Evolutionary conservation across 1,140 invertebrate genomes (phyloP).

Genomic region (Drosophila kanapiae): DNA sequence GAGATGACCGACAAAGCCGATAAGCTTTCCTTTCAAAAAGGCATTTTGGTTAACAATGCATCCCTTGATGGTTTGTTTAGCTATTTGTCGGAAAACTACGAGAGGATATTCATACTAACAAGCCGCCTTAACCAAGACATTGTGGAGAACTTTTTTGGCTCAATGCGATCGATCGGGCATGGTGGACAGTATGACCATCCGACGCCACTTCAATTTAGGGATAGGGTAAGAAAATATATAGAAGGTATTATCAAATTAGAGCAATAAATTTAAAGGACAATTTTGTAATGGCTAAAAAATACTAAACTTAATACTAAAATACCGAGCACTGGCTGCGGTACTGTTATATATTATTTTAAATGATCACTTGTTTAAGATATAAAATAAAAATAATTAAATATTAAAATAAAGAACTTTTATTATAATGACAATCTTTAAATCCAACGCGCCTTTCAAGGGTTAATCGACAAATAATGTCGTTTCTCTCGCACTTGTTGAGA

Average conservation of each 20-base stretch:
- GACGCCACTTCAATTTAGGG: constrained; percentile 4
- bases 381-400: constrained; percentile 3
- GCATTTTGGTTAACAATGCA: constrained; percentile 1
- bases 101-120: neutral
- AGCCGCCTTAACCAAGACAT: neutral
- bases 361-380: no score
- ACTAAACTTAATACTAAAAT: neutral
- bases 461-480: neutral
- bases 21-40: constrained; percentile 18
- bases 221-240: constrained; percentile 1
- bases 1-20: constrained; percentile 3
- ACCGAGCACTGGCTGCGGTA: neutral
- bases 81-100: neutral
- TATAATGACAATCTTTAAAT: neutral
- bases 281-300: neutral
- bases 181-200: constrained; percentile 8
- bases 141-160: neutral
- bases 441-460: neutral
- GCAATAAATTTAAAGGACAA: neutral
- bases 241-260: neutral
- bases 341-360: neutral
- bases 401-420: neutral
- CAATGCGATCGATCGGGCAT: constrained; percentile 3
- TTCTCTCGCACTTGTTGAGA: neutral
- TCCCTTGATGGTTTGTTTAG: constrained; percentile 3